Evolutionary conservation across 2,113 vertebrate genomes (phyloP), one percentile per base, ranked within the genome.

Genomic region (Coryphaenoides rupestris): DNA sequence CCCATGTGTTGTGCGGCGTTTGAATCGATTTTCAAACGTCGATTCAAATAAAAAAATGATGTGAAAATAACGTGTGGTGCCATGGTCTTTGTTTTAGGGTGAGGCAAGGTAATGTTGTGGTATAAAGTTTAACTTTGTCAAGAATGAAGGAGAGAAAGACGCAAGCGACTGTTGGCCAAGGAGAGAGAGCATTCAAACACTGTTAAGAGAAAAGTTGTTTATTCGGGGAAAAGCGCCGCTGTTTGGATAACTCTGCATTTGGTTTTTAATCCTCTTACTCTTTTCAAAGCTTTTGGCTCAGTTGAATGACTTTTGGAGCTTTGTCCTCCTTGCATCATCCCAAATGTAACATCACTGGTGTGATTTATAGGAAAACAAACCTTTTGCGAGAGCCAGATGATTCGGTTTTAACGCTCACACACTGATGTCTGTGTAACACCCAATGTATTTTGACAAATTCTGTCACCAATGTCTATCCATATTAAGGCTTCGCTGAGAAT

Each of bases 261-360:
- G 14, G 3, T 16, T 49, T 70, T 84, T 82, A 85, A 85, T 82
- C 81, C 79, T 60, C 72, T 81, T 81, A 80, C 79, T 82, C 79
- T 80, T 65, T 66, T 55, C 66, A 76, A 71, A 78, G 63, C 70
- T 66, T 55, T 49, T 40, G 63, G 66, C 66, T 77, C 59, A 73
- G 72, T 73, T 22, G 72, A 78, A 78, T 69, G 58, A 84, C 72
- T 82, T n/a, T 85, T 77, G 71, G 75, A 77, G 68, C 19, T 68
- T 76, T 70, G 5, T 67, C 52, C 19, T 26, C 40, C 0, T 67
- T 66, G 69, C 66, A 78, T 73, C 60, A 54, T 40, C n/a, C 13
- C 49, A 65, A 33, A 56, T 49, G 49, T 55, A 60, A 75, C 79
- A 77, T 71, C 66, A 68, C 26, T 46, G 53, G 19, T 0, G 10